Evolutionary conservation across 2,113 vertebrate genomes (phyloP).

Genomic region (Rhagologus leucostigma): DNA sequence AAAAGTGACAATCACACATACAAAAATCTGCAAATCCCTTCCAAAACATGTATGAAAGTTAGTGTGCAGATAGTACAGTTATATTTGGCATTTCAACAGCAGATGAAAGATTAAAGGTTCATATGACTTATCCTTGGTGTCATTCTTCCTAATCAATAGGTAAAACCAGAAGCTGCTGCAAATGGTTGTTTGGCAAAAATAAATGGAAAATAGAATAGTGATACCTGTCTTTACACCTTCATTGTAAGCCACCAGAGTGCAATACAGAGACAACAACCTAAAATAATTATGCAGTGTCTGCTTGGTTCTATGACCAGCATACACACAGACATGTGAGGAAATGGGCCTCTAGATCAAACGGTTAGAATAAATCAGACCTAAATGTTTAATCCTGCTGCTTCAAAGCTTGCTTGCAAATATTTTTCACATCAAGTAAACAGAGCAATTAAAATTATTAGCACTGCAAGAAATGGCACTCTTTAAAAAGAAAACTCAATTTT

Average conservation of each 20-base stretch:
- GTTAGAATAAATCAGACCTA: not conserved
- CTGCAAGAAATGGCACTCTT: not conserved
- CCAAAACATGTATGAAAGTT: not conserved
- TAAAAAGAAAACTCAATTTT: not conserved
- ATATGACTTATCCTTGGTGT: not conserved
- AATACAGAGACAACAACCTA: not conserved
- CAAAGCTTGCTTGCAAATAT: not conserved
- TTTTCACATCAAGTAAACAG: not conserved
- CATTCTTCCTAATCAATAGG: not conserved
- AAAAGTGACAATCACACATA: not conserved
- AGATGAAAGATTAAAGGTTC: not conserved
- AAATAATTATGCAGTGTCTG: not conserved
- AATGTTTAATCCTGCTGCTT: not conserved
- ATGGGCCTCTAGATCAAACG: not conserved
- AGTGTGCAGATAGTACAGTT: not conserved
- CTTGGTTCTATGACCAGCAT: not conserved
- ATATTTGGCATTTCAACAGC: not conserved
- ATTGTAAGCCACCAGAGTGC: not conserved
- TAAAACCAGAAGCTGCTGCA: not conserved
- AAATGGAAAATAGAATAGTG: not conserved
- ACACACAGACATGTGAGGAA: not conserved
- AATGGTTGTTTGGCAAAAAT: not conserved
- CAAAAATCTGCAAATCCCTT: not conserved
- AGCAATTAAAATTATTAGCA: slow-evolving; percentile 1
- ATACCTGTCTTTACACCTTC: not conserved